Percentiles rank a stretch among this genome's conserved stretches.
These are phyloP conservation scores for Drosophila subobscura DNA, from an alignment of 1,140 invertebrate species.

Conservation along the genomic window DNA sequence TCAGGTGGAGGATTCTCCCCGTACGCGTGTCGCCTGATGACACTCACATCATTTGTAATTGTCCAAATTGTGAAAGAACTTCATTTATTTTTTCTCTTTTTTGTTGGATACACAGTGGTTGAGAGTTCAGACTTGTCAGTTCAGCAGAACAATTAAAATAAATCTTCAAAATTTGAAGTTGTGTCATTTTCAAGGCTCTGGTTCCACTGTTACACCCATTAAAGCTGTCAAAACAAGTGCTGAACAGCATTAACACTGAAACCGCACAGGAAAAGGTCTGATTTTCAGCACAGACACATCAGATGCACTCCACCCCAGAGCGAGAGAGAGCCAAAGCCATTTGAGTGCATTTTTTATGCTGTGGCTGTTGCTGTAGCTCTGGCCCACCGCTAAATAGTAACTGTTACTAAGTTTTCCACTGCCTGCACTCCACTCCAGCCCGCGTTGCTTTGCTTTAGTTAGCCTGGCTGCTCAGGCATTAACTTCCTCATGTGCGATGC, in stretches of 20 bases:
- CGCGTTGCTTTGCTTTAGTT: slow-evolving; percentile 13
- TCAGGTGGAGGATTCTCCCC: slow-evolving; percentile 21
- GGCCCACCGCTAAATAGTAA: slow-evolving; percentile 71
- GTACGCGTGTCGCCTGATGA: slow-evolving; percentile 49
- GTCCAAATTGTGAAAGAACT: slow-evolving; percentile 62
- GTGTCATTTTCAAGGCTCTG: neutral
- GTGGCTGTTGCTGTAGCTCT: neutral
- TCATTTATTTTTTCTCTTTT: slow-evolving; percentile 37
- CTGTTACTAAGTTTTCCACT: slow-evolving; percentile 73
- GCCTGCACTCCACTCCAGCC: neutral
- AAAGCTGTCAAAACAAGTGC: slow-evolving; percentile 63
- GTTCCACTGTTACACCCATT: slow-evolving; percentile 49
- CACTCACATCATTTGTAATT: slow-evolving; percentile 64
- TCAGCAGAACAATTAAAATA: too few species aligned
- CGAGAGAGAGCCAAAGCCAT: slow-evolving; percentile 56
- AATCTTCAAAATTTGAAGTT: too few species aligned
- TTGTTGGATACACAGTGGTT: slow-evolving; percentile 26
- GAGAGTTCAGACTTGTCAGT: neutral
- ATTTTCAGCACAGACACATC: slow-evolving; percentile 62
- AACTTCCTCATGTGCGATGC: slow-evolving; percentile 69
- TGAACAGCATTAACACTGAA: slow-evolving; percentile 64
- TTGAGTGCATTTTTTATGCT: slow-evolving; percentile 65
- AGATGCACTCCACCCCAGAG: slow-evolving; percentile 30
- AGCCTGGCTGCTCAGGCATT: slow-evolving; percentile 58
- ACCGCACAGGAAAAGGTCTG: slow-evolving; percentile 20